Percentiles rank a stretch among this genome's conserved stretches.
Evolutionary conservation across 1,140 invertebrate species (phyloP).

Genomic region (Gyrodactylus bullatarudis): DNA sequence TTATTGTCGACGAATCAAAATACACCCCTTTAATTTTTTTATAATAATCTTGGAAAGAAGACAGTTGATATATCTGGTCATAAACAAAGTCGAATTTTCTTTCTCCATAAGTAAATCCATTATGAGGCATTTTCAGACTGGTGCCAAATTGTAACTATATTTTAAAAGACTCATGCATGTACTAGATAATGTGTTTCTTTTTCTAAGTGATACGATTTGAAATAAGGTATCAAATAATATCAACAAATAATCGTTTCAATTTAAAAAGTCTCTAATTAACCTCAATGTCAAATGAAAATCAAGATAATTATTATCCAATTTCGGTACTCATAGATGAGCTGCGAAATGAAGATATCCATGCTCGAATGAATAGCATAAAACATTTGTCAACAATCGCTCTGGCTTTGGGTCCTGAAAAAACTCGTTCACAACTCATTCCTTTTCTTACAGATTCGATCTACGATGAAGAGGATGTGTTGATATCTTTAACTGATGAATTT

Average conservation of each 20-base stretch:
- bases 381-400: conserved; percentile 91
- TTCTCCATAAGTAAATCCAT: not conserved
- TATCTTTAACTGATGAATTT: conserved; percentile 85
- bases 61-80: not conserved
- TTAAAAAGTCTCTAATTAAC: not conserved
- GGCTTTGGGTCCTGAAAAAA: conserved; percentile 76
- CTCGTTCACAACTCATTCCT: conserved; percentile 71
- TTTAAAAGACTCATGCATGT: too few species aligned
- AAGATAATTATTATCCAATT: conserved; percentile 78
- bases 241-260: too few species aligned
- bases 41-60: not conserved
- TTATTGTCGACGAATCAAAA: not conserved
- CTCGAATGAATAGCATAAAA: conserved; percentile 87
- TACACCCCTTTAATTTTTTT: not conserved
- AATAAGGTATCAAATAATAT: not conserved
- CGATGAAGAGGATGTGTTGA: conserved; percentile 90
- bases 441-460: conserved; percentile 97
- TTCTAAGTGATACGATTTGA: not conserved
- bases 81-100: not conserved
- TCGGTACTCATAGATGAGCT: conserved; percentile 95
- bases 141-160: too few species aligned
- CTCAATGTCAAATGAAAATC: not conserved
- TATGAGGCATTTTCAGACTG: too few species aligned
- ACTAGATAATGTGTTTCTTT: not conserved
- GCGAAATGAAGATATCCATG: conserved; percentile 79